A percentile compares a stretch with the other conserved stretches of the same genome.
Conservation (phyloP, 2,888 invertebrate species). For the Hirtodrosophila cameraria region DNA sequence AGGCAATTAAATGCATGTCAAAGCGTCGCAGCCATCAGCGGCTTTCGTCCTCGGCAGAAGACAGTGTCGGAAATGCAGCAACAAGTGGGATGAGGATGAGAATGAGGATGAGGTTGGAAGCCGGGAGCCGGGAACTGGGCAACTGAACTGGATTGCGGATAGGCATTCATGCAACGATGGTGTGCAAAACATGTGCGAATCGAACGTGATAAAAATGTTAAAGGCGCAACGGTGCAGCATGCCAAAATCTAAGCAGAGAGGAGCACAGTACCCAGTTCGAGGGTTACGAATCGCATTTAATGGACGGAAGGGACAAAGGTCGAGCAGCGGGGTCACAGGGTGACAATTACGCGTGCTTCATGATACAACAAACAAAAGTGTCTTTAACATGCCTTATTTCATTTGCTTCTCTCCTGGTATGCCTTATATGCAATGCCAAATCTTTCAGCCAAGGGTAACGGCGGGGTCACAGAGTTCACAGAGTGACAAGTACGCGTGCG, state of each 20-base stretch:
- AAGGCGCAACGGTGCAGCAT: constrained; percentile 47
- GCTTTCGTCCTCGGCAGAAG: constrained; percentile 16
- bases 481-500: constrained; percentile 77
- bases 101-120: constrained; percentile 14
- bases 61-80: constrained; percentile 48
- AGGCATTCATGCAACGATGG: constrained; percentile 46
- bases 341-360: constrained; percentile 76
- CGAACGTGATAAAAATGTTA: constrained; percentile 81
- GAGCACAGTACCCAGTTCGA: constrained; percentile 28
- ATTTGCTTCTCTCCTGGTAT: no score
- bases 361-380: constrained; percentile 45
- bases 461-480: constrained; percentile 51
- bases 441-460: no score
- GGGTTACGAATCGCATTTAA: constrained; percentile 76
- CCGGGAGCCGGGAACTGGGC: constrained; percentile 14
- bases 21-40: constrained; percentile 76
- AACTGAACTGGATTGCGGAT: constrained; percentile 45
- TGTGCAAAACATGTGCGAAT: constrained; percentile 82
- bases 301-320: constrained; percentile 33
- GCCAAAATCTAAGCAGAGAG: constrained; percentile 53
- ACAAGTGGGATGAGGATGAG: constrained; percentile 24
- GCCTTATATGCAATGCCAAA: no score
- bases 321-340: constrained; percentile 53
- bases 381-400: no score
- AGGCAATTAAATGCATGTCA: constrained; percentile 82